Evolutionary conservation across 2,113 vertebrate species (phyloP), one percentile per base, ranked within the genome.

Genomic region (Pseudorasbora parva): DNA sequence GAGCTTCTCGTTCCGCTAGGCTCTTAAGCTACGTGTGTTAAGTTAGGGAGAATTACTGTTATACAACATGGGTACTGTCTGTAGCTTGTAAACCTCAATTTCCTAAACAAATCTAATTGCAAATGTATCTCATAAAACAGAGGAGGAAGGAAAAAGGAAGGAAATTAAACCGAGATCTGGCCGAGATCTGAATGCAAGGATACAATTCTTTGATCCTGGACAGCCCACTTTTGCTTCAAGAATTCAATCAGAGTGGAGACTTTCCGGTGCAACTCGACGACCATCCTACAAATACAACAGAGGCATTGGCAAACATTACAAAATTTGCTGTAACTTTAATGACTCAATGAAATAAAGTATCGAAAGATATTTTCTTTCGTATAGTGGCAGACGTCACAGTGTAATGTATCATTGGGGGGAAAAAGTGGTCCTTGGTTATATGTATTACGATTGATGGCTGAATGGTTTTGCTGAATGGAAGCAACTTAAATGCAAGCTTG

Each of bases 231-330:
- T 91, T 98, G 97, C 87, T 97, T 98, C 89, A 99, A 90, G 88
- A 98, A 99, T 76, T 98, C 98, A 19, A 99, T 98, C 81, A 99
- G 97, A 88, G 96, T 98, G 90, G 98, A 99, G 19, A 99, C 97
- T 86, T 99, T 99, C 27, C 98, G 94, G 87, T 99, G 98, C 7
- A 99, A 94, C 88, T 99, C 98, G 87, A 99, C 97, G 0, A 99
- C 96, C 98, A 99, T 99, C 93, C 98, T 99, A 0, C n/a, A 84
- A 51, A 33, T 17, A 68, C 49, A n/a, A 1, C 56, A 41, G 17
- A 59, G 9, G 8, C 23, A 78, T 60, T 17, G 12, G 25, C 3
- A 11, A 54, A 56, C 45, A 49, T 83, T 27, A 23, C 1, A n/a
- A 59, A 17, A 78, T 60, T 10, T 60, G 21, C 25, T 60, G n/a